Conservation (phyloP, 92 coral and sea anemone genomes). For the Pocillopora grandis region DNA sequence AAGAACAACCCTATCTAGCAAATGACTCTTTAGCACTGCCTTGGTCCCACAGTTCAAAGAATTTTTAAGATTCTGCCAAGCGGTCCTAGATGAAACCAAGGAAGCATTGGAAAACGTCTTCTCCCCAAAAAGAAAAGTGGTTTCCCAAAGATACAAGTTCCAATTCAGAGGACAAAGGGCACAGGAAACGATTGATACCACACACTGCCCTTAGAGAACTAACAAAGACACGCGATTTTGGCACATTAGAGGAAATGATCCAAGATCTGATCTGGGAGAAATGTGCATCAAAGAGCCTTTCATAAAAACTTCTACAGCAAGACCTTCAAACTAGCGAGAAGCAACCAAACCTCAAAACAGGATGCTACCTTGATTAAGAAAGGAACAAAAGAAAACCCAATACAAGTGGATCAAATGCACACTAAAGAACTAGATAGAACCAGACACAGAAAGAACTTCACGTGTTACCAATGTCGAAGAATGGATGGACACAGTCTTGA, state of each 20-base stretch:
- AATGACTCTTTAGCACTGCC: neutral
- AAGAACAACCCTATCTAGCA: constrained; percentile 26
- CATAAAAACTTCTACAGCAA: neutral
- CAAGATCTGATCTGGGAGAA: neutral
- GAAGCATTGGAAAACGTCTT: neutral
- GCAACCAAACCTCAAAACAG: neutral
- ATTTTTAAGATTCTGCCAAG: neutral
- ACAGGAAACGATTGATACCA: neutral
- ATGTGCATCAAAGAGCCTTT: neutral
- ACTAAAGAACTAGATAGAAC: neutral
- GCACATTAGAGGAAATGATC: neutral
- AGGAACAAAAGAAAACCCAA: neutral
- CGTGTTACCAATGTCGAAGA: neutral
- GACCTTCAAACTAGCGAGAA: neutral
- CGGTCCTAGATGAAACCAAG: neutral
- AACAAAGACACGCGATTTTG: neutral
- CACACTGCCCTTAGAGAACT: neutral
- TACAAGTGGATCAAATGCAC: constrained; percentile 21
- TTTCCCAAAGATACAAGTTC: neutral
- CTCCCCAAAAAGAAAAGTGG: neutral
- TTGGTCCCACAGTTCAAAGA: neutral
- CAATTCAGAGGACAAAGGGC: neutral
- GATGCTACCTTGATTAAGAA: neutral
- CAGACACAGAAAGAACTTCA: constrained; percentile 3
- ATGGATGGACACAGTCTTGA: too few species aligned